Conservation (phyloP, 2,888 invertebrate species). For the Plebejus melissa region DNA sequence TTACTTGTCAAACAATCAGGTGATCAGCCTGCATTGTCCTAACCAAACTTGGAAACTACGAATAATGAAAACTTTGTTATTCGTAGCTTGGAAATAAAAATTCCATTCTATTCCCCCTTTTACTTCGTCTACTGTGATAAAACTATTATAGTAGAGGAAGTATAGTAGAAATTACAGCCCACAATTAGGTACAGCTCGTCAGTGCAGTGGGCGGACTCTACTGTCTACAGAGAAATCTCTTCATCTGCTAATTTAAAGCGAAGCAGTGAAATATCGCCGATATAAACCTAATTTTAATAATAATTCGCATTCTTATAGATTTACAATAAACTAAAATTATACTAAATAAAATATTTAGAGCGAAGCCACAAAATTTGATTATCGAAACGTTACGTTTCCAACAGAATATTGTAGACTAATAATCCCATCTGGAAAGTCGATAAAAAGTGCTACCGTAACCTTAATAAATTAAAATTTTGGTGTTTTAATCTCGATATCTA, state of each 20-base stretch:
- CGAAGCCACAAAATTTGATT: not conserved
- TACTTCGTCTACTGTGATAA: not conserved
- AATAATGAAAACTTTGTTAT: no score
- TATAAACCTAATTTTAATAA: not conserved
- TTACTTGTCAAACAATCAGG: no score
- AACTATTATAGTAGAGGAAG: not conserved
- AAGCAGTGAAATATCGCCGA: constrained; percentile 15
- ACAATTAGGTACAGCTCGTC: not conserved
- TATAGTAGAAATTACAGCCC: not conserved
- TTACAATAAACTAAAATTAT: constrained; percentile 18
- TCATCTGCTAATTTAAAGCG: constrained; percentile 39
- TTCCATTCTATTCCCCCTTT: no score
- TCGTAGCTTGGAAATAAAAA: no score
- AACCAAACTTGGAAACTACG: no score
- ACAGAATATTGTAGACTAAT: not conserved
- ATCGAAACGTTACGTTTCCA: not conserved
- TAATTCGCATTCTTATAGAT: not conserved
- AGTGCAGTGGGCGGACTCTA: constrained; percentile 33
- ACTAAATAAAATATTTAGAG: constrained; percentile 16
- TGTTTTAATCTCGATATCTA: constrained; percentile 64
- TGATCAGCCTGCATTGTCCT: no score
- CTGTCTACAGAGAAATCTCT: constrained; percentile 58
- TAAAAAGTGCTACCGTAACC: constrained; percentile 36
- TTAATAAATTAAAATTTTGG: constrained; percentile 58
- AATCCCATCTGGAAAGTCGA: not conserved